Percentiles rank a stretch among this genome's conserved stretches.
phyloP scores from a whole-genome alignment of 1,140 invertebrate genomes.

The Goniozus legneri region DNA sequence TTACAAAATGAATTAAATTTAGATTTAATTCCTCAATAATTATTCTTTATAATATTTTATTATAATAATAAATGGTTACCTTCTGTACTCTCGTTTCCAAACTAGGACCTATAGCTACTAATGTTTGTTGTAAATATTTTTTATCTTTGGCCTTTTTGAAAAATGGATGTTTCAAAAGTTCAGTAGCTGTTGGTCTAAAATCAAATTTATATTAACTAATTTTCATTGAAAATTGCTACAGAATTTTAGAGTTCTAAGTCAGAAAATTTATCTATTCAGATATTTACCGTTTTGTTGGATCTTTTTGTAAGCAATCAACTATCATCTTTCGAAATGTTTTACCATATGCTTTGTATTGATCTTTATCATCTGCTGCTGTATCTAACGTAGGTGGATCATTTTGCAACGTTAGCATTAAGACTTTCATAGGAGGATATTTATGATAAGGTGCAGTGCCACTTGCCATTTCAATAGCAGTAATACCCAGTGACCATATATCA shows the following conservation, averaged over 20 bases:
- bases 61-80: conserved; percentile 50
- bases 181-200: conserved; percentile 85
- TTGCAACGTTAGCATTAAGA: conserved; percentile 95
- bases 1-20: neutral
- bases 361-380: conserved; percentile 91
- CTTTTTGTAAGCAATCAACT: conserved; percentile 90
- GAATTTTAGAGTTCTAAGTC: conserved; percentile 8
- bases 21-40: neutral
- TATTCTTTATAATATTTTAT: conserved; percentile 4
- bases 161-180: conserved; percentile 96
- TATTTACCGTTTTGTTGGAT: conserved; percentile 78
- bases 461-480: conserved; percentile 98
- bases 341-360: conserved; percentile 96
- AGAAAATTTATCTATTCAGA: conserved; percentile 6
- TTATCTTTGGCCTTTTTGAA: conserved; percentile 99
- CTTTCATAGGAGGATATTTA: conserved; percentile 99
- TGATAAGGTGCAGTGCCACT: conserved; percentile 98
- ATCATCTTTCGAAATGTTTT: conserved; percentile 97
- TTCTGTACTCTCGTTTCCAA: conserved; percentile 87
- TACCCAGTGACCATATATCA: conserved; percentile 99
- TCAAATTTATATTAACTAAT: conserved; percentile 9
- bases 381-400: conserved; percentile 98
- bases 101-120: conserved; percentile 82
- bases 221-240: neutral
- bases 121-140: conserved; percentile 87